phyloP scores from a whole-genome alignment of 1,140 invertebrate genomes.

The Caerostris darwini region DNA sequence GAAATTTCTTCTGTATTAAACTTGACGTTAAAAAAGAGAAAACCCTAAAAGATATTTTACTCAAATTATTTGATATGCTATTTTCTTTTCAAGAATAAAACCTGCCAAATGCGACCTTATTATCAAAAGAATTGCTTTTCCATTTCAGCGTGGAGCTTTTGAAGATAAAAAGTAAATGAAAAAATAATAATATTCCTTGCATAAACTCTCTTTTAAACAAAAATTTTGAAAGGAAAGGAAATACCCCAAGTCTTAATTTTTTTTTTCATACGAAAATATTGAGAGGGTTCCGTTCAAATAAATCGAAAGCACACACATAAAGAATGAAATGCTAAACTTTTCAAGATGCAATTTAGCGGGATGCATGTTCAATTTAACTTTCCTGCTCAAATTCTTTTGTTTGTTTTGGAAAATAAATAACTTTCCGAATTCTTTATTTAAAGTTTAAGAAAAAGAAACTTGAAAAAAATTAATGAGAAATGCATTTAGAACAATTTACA shows the following conservation, averaged over 20 bases:
- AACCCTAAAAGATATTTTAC: background rate
- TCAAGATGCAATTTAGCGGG: background rate
- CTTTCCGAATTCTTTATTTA: constrained; percentile 10
- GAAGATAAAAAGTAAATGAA: background rate
- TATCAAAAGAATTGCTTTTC: background rate
- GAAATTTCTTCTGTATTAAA: too few species aligned
- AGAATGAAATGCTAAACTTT: background rate
- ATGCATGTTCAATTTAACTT: constrained; percentile 17
- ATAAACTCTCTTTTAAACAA: background rate
- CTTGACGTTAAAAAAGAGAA: too few species aligned
- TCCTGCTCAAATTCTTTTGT: background rate
- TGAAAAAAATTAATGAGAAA: background rate
- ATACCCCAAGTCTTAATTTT: background rate
- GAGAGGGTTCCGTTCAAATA: too few species aligned
- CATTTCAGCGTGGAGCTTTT: background rate
- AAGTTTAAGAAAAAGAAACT: background rate
- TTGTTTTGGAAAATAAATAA: constrained; percentile 42
- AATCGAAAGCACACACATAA: background rate
- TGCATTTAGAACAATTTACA: background rate
- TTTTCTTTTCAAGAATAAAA: background rate
- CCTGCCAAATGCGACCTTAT: background rate
- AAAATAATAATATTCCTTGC: background rate
- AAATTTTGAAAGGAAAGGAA: background rate
- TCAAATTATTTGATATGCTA: background rate
- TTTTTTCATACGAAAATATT: background rate